Evolutionary conservation across 2,888 invertebrate species (phyloP), one percentile per base, ranked within the genome.

Genomic region (Tiliacea aurago): DNA sequence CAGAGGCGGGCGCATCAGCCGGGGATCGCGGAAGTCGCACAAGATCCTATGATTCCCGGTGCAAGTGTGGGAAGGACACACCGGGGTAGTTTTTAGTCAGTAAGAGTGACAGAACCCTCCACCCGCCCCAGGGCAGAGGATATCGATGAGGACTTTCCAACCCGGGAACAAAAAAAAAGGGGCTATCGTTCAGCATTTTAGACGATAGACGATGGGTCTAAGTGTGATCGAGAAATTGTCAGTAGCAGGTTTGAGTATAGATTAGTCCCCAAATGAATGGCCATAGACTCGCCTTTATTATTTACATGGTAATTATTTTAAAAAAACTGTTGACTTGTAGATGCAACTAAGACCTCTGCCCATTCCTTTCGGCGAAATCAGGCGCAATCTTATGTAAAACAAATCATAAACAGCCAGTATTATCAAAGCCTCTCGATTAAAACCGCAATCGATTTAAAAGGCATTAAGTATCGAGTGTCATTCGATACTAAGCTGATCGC

Each of bases 401-500:
- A 55, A 73, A 67, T 56, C 28, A 33, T 43, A n/a, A 51, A 55
- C 23, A 56, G 37, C 55, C 43, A 62, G 10, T 45, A 33, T 47
- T 20, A 33, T 53, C 20, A 4, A 7, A 73, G 33, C 28, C 1
- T 37, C 18, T 77, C 49, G 49, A 43, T 11, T 68, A 11, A 68
- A 77, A 49, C 28, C 28, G 20, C 41, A 69, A 77, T 77, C 78
- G 59, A 77, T 82, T 55, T 58, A 76, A 55, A 55, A 64, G 45
- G 23, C 77, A 61, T 47, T 55, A 65, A 68, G 72, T 49, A 62
- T 79, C 68, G 49, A 79, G 61, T 79, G 53, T 64, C 70, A 78
- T 58, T 83, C 47, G 79, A 76, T 61, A 18, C 28, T 69, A 77
- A 78, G 45, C 55, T 59, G 64, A 76, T 81, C 76, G 53, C 49